phyloP scores from a whole-genome alignment of 2,888 invertebrate species.

The Aphidius colemani region DNA sequence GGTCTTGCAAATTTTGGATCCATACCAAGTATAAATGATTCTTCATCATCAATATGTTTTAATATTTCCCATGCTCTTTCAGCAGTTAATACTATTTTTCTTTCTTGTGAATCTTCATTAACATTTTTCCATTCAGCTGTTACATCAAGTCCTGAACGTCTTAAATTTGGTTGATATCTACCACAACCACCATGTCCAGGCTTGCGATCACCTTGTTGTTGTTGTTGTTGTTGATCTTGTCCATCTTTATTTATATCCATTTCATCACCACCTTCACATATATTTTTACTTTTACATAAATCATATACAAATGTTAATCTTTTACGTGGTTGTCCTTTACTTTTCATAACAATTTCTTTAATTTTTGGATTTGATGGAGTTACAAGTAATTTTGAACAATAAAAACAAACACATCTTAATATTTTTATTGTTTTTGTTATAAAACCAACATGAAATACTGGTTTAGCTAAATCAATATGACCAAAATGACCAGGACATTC shows the following conservation, averaged over 20 bases:
- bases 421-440: constrained; percentile 96
- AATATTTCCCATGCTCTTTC: constrained; percentile 97
- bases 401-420: constrained; percentile 98
- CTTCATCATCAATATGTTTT: constrained; percentile 95
- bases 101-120: constrained; percentile 98
- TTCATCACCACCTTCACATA: constrained; percentile 98
- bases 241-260: constrained; percentile 89
- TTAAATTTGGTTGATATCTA: constrained; percentile 93
- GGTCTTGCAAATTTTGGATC: constrained; percentile 97
- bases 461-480: constrained; percentile 97
- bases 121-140: constrained; percentile 98
- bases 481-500: constrained; percentile 99
- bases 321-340: constrained; percentile 94
- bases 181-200: constrained; percentile 95
- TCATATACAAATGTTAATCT: constrained; percentile 95
- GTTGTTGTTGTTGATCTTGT: constrained; percentile 60
- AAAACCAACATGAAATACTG: constrained; percentile 98
- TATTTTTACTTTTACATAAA: constrained; percentile 95
- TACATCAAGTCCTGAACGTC: constrained; percentile 87
- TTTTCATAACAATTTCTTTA: constrained; percentile 92
- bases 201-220: constrained; percentile 60
- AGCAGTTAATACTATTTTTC: constrained; percentile 90
- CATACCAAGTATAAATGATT: constrained; percentile 92
- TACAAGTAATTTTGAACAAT: constrained; percentile 95
- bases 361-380: constrained; percentile 93